Evolutionary conservation across 2,797 vertebrate genomes (phyloP).

Genomic region (Bovichtus diacanthus): DNA sequence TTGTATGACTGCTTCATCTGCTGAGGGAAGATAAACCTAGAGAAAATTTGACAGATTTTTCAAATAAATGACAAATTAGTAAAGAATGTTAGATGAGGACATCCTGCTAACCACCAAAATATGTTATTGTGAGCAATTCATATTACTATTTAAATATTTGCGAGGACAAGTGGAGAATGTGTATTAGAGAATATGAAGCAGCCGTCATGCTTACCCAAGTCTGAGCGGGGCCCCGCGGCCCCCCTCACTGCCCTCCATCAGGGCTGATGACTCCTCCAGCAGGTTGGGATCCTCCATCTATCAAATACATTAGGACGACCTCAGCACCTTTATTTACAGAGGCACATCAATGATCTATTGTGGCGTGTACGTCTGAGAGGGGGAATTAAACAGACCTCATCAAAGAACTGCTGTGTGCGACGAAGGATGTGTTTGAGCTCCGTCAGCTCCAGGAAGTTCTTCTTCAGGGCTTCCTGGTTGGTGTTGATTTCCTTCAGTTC

Average conservation of each 20-base stretch:
- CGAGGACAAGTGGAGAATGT: neutral
- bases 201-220: constrained; percentile 86
- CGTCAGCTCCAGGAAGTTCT: constrained; percentile 94
- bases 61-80: neutral
- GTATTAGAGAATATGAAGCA: neutral
- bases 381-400: constrained; percentile 88
- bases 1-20: neutral
- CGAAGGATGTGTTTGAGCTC: constrained; percentile 96
- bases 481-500: constrained; percentile 97
- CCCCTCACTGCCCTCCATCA: constrained; percentile 95
- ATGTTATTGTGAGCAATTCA: neutral
- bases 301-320: constrained; percentile 81
- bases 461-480: constrained; percentile 96
- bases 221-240: constrained; percentile 95
- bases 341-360: constrained; percentile 47
- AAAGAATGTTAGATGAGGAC: neutral
- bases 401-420: constrained; percentile 97
- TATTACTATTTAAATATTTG: neutral
- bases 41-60: neutral
- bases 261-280: constrained; percentile 96
- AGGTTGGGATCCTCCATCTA: constrained; percentile 99
- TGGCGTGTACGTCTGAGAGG: neutral
- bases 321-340: neutral
- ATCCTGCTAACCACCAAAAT: neutral
- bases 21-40: neutral